Conservation (phyloP, 2,888 invertebrate species). For the Orthosia gracilis region DNA sequence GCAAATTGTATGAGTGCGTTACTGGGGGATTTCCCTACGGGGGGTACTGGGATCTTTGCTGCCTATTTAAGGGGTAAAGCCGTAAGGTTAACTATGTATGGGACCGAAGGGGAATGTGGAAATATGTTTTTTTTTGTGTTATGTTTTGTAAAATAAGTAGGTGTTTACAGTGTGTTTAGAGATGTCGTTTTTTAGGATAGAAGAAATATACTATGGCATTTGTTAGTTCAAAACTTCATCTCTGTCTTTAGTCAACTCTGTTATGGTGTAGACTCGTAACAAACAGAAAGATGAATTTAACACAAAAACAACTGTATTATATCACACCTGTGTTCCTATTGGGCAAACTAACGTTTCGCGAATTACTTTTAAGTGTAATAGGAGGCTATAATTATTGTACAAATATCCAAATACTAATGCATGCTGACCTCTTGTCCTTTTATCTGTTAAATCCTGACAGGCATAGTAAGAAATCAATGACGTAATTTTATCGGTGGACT, state of each 20-base stretch:
- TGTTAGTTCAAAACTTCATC: not conserved
- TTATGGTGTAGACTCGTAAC: not conserved
- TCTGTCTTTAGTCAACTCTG: too few species aligned
- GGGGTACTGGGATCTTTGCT: conserved; percentile 44
- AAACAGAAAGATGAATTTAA: not conserved
- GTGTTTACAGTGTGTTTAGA: conserved; percentile 5
- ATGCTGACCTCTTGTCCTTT: not conserved
- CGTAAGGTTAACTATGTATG: conserved; percentile 65
- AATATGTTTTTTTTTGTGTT: conserved; percentile 21
- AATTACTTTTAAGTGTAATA: too few species aligned
- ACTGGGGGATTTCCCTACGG: conserved; percentile 73
- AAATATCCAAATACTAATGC: not conserved
- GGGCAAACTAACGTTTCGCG: too few species aligned
- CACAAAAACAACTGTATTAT: too few species aligned
- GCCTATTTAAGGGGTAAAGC: conserved; percentile 59
- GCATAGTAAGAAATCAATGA: not conserved
- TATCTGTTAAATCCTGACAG: not conserved
- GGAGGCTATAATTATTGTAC: not conserved
- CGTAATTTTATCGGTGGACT: too few species aligned
- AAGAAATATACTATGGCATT: not conserved
- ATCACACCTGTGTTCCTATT: too few species aligned
- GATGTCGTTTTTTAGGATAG: conserved; percentile 1
- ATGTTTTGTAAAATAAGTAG: conserved; percentile 16
- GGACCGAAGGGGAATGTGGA: conserved; percentile 38
- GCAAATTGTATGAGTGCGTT: conserved; percentile 77